Percentiles rank a stretch among this genome's conserved stretches.
Evolutionary conservation across 2,113 vertebrate species (phyloP).

Genomic region (Sterrhoptilus dennistouni): DNA sequence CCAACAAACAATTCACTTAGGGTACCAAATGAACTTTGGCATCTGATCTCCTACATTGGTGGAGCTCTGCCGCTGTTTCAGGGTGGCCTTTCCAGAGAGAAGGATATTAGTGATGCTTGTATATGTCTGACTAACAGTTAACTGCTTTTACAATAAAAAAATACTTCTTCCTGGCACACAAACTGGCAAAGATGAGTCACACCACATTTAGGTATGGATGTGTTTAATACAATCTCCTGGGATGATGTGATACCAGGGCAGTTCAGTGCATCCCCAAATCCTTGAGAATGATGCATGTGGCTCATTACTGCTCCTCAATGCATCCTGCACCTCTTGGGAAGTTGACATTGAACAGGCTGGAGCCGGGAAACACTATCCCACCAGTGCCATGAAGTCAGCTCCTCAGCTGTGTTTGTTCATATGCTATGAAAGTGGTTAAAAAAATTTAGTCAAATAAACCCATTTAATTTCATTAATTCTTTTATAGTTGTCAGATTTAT

Average conservation of each 20-base stretch:
- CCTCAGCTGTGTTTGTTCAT: background rate
- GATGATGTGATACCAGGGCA: background rate
- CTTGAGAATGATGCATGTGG: fast-evolving
- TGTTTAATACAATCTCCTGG: background rate
- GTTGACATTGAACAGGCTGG: background rate
- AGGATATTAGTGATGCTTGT: background rate
- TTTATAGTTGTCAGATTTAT: background rate
- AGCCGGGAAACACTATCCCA: background rate
- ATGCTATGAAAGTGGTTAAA: background rate
- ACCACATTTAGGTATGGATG: background rate
- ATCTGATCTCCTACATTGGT: background rate
- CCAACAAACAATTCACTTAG: background rate
- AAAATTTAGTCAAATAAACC: background rate
- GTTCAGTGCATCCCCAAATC: background rate
- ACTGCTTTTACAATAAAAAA: background rate
- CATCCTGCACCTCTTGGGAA: background rate
- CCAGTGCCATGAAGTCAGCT: background rate
- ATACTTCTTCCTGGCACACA: background rate
- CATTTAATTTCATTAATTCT: background rate
- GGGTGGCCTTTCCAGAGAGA: background rate
- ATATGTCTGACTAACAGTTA: background rate
- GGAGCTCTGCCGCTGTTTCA: background rate
- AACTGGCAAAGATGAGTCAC: background rate
- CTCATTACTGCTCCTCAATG: background rate
- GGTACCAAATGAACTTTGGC: background rate